These are phyloP conservation scores for Drosophila trichaetosa DNA, from an alignment of 2,888 invertebrate species.

Conservation along the genomic window DNA sequence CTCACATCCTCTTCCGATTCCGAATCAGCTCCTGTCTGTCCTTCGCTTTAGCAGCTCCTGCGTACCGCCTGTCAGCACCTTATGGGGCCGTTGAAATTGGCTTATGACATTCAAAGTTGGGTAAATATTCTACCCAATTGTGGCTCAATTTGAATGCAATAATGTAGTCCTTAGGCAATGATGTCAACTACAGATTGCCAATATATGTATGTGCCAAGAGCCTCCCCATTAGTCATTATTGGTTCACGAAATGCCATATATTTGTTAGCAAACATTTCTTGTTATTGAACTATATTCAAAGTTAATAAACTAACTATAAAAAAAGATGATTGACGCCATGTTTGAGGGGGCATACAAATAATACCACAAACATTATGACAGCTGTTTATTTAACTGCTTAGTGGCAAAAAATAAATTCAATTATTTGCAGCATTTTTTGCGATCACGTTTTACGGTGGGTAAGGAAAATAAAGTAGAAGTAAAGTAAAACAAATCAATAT, in stretches of 20 bases:
- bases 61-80: constrained; percentile 28
- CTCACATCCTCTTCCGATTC: constrained; percentile 1
- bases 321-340: neutral
- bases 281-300: neutral
- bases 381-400: neutral
- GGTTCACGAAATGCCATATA: constrained; percentile 5
- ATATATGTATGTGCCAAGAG: constrained; percentile 14
- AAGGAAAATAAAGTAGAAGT: constrained; percentile 7
- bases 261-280: neutral
- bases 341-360: neutral
- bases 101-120: constrained; percentile 51
- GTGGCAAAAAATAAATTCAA: neutral
- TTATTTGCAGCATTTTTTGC: neutral
- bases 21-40: neutral
- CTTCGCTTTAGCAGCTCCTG: neutral
- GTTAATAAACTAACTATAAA: neutral
- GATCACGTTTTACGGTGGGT: neutral
- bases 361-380: neutral
- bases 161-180: constrained; percentile 10
- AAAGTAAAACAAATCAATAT: constrained; percentile 57
- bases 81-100: constrained; percentile 54
- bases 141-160: constrained; percentile 40
- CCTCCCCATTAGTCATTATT: constrained; percentile 25
- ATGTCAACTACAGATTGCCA: constrained; percentile 21
- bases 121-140: constrained; percentile 46